Evolutionary conservation across 2,888 invertebrate genomes (phyloP).

Genomic region (Iselma pallidipennis): DNA sequence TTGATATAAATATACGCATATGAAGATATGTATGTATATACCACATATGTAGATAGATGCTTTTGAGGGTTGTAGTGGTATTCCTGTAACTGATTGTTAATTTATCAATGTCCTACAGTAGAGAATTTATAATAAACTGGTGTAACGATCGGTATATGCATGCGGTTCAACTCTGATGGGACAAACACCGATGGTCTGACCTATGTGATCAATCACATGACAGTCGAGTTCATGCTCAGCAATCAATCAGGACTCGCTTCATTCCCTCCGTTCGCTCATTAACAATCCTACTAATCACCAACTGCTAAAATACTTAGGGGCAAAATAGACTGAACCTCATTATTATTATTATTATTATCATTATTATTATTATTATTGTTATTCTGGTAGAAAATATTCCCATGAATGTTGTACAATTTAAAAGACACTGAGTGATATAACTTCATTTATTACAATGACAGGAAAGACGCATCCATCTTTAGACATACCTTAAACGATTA

Average conservation of each 20-base stretch:
- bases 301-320: constrained; percentile 19
- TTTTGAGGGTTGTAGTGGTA: too few species aligned
- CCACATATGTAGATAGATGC: constrained; percentile 10
- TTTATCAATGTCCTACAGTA: constrained; percentile 46
- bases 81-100: constrained; percentile 32
- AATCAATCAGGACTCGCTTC: constrained; percentile 46
- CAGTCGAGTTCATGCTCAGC: constrained; percentile 43
- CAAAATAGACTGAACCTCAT: constrained; percentile 33
- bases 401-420: constrained; percentile 17
- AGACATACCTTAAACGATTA: neutral
- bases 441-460: constrained; percentile 17
- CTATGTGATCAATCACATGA: constrained; percentile 51
- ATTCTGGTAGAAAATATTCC: constrained; percentile 35
- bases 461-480: neutral
- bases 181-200: constrained; percentile 33
- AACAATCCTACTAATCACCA: constrained; percentile 42
- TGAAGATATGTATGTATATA: constrained; percentile 1
- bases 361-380: too few species aligned
- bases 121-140: constrained; percentile 43
- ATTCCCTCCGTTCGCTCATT: constrained; percentile 35
- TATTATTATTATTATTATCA: too few species aligned
- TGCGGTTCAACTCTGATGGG: constrained; percentile 33
- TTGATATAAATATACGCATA: constrained; percentile 7
- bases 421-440: constrained; percentile 4
- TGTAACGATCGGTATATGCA: constrained; percentile 42